Percentiles rank a stretch among this genome's conserved stretches.
These are phyloP conservation scores for Rhopalosiphum padi DNA, from an alignment of 1,140 invertebrate species.

Conservation along the genomic window DNA sequence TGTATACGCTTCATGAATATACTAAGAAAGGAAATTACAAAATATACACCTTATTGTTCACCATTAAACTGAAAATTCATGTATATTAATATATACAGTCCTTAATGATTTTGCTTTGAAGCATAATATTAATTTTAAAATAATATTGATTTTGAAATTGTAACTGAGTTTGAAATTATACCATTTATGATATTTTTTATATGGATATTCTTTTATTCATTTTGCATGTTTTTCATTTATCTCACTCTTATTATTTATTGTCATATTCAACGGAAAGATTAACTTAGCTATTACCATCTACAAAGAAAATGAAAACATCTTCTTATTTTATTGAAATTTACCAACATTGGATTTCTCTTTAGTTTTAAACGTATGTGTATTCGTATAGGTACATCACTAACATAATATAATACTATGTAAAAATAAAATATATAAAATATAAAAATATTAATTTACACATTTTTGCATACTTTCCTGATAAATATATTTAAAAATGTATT, in stretches of 20 bases:
- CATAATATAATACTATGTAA: too few species aligned
- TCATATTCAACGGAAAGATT: neutral
- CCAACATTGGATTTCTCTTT: neutral
- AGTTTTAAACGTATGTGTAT: too few species aligned
- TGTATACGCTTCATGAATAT: neutral
- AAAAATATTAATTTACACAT: neutral
- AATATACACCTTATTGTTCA: neutral
- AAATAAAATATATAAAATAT: neutral
- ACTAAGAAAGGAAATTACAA: neutral
- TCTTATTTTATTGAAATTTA: neutral
- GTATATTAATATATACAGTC: neutral
- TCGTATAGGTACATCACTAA: too few species aligned
- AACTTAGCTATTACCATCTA: neutral
- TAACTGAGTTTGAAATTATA: neutral
- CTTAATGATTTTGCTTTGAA: neutral
- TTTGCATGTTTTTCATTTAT: neutral
- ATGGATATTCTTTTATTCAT: neutral
- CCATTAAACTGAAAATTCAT: neutral
- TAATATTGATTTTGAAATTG: neutral
- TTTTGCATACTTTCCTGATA: neutral
- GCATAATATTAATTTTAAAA: neutral
- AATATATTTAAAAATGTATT: neutral
- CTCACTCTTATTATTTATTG: neutral
- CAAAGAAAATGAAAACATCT: neutral
- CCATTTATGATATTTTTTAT: neutral